Percentiles rank a stretch among this genome's conserved stretches.
Conservation (phyloP, 2,797 vertebrate species). For the Eulemur rubriventer region DNA sequence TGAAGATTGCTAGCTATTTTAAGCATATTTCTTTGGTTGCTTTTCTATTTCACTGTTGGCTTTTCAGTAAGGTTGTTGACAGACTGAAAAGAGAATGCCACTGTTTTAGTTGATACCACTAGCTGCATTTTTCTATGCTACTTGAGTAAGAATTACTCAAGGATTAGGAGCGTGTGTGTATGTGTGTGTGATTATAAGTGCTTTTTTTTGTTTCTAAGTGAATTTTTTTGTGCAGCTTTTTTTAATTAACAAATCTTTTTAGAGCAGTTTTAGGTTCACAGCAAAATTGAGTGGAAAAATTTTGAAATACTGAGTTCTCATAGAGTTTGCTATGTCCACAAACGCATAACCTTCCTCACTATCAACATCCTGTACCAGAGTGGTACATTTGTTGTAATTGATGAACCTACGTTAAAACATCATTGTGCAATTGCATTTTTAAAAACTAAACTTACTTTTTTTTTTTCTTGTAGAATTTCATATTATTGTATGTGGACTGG, state of each 20-base stretch:
- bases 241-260: not conserved
- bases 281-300: not conserved
- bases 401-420: not conserved
- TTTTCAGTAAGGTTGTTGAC: not conserved
- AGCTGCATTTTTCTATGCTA: not conserved
- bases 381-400: not conserved
- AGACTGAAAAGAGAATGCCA: not conserved
- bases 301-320: not conserved
- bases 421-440: not conserved
- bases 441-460: not conserved
- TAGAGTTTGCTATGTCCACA: not conserved
- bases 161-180: not conserved
- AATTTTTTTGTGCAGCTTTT: conserved; percentile 4
- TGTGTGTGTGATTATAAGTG: not conserved
- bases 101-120: not conserved
- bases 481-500: conserved; percentile 98
- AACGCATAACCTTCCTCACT: not conserved
- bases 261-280: not conserved
- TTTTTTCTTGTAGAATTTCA: conserved; percentile 92
- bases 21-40: not conserved
- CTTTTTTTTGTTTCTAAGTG: not conserved
- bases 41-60: not conserved
- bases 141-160: not conserved
- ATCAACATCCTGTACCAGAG: not conserved
- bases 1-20: not conserved